These are phyloP conservation scores for Pantelozetes paolii DNA, from an alignment of 2,888 invertebrate genomes.

Conservation along the genomic window DNA sequence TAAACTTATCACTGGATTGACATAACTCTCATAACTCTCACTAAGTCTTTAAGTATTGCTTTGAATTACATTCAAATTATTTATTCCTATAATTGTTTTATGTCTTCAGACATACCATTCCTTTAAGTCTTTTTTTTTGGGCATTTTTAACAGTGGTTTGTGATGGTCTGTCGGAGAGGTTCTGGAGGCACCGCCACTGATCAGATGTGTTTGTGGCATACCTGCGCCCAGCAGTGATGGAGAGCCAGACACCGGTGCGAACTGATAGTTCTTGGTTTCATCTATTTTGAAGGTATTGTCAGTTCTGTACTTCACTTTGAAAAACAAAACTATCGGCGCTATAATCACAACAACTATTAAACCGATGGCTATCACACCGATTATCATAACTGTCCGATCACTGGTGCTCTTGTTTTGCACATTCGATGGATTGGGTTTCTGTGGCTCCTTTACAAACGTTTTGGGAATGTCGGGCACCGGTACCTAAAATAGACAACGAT, in stretches of 20 bases:
- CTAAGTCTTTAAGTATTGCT: not conserved
- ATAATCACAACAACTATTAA: slow-evolving; percentile 84
- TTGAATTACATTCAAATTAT: not conserved
- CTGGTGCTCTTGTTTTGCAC: slow-evolving; percentile 57
- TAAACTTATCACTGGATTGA: not conserved
- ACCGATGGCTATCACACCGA: slow-evolving; percentile 84
- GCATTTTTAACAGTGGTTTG: slow-evolving; percentile 58
- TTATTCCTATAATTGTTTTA: no score
- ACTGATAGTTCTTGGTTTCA: slow-evolving; percentile 62
- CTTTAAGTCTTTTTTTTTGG: slow-evolving; percentile 67
- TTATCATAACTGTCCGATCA: slow-evolving; percentile 70
- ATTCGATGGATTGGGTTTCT: slow-evolving; percentile 44
- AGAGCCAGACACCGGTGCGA: slow-evolving; percentile 46
- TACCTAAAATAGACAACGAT: not conserved
- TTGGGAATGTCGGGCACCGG: not conserved
- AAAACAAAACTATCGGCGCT: slow-evolving; percentile 64
- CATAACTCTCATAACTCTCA: not conserved
- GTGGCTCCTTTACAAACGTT: not conserved
- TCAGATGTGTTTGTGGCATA: slow-evolving; percentile 53
- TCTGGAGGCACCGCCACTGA: slow-evolving; percentile 53
- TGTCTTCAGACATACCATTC: slow-evolving; percentile 80
- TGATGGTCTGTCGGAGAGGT: slow-evolving; percentile 48
- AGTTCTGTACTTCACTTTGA: slow-evolving; percentile 57
- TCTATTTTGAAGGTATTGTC: slow-evolving; percentile 91
- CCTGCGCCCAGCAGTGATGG: slow-evolving; percentile 46